Evolutionary conservation across 2,113 vertebrate genomes (phyloP), one percentile per base, ranked within the genome.

Genomic region (Xiphorhynchus elegans): DNA sequence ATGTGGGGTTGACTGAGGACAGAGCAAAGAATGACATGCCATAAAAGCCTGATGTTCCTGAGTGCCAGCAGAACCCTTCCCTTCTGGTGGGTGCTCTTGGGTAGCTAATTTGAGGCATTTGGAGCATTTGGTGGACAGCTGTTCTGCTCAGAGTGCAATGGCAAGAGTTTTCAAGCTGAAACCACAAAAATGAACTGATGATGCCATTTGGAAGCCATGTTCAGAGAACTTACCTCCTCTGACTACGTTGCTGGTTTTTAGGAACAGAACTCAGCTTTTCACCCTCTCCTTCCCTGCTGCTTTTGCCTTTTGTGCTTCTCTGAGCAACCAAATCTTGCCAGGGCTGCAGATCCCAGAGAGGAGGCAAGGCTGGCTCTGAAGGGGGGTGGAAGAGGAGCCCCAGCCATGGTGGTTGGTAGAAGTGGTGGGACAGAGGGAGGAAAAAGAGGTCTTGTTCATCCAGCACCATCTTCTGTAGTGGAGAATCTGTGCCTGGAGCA

Each of bases 91-190:
- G 85, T 72, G 95, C 90, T 92, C 80, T 56, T 68, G 95, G 80
- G 88, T 9, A 88, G 95, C 90, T 90, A 80, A n/a, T 72, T 68
- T 25, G 47, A 96, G 90, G 78, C 78, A 46, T 70, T 75, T 67
- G 93, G 85, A 95, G 95, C 95, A 95, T 96, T 94, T 96, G 95
- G 95, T 63, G 49, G 53, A 23, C 96, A 96, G 96, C 96, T 96
- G 93, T 90, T 90, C 76, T 35, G 79, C 86, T 93, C 92, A 17
- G 47, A 93, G 90, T 85, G 90, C 83, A 87, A 60, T 14, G 58
- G 88, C 35, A 39, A 90, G 79, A 3, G 7, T 68, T 78, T 33
- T 63, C 44, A 31, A 81, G 73, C 75, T 73, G 4, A 93, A 96
- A 87, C 95, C 96, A 94, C 95, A 97, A 90, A 37, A 96, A 96